phyloP scores from a whole-genome alignment of 2,113 vertebrate genomes.

The Corydoras sp. region DNA sequence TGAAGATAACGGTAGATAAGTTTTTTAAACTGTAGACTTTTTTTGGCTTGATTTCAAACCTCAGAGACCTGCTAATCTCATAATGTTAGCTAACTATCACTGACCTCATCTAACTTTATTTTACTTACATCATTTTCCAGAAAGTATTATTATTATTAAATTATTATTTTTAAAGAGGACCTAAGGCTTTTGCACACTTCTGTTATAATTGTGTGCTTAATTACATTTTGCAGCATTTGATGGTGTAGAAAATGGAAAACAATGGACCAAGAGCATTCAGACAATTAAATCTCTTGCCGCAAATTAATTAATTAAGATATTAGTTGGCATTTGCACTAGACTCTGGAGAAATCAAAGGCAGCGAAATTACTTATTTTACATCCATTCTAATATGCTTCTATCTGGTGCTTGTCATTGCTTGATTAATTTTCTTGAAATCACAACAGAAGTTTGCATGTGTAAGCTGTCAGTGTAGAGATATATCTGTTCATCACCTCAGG shows the following conservation, averaged over 20 bases:
- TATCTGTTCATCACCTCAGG: constrained; percentile 64
- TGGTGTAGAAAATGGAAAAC: background rate
- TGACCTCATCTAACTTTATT: no score
- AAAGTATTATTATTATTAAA: no score
- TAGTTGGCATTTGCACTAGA: constrained; percentile 44
- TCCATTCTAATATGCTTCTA: constrained; percentile 17
- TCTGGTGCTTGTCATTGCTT: constrained; percentile 55
- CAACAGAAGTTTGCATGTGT: constrained; percentile 63
- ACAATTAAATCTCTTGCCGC: constrained; percentile 17
- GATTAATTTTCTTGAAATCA: constrained; percentile 70
- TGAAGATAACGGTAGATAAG: no score
- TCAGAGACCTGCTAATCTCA: no score
- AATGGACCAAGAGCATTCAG: constrained; percentile 7
- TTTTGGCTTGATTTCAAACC: no score
- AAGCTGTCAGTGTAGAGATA: constrained; percentile 61
- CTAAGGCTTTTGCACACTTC: no score
- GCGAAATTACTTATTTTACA: constrained; percentile 43
- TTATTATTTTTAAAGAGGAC: no score
- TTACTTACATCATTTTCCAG: no score
- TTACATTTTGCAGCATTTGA: no score
- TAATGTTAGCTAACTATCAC: no score
- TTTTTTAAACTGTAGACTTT: no score
- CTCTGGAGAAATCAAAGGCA: constrained; percentile 70
- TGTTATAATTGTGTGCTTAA: no score
- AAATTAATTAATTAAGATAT: constrained; percentile 68